phyloP scores from a whole-genome alignment of 2,113 vertebrate genomes.

The Megaceryle maxima region DNA sequence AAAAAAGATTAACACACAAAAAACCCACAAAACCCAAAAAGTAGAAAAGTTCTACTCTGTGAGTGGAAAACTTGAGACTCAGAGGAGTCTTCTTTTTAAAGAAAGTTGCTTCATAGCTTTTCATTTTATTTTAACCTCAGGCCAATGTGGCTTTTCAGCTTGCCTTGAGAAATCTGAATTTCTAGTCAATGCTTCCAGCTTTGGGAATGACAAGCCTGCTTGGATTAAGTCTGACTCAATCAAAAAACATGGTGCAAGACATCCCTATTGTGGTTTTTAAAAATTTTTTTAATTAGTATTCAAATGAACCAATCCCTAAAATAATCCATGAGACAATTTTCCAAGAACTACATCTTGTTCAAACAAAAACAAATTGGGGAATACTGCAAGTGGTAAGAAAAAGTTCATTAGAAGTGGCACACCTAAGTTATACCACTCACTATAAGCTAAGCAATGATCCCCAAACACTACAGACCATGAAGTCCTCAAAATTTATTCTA shows the following conservation, averaged over 20 bases:
- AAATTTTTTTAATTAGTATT: background rate
- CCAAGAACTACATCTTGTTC: background rate
- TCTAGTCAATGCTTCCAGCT: background rate
- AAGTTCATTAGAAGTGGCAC: background rate
- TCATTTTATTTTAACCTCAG: background rate
- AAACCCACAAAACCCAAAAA: background rate
- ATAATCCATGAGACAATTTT: background rate
- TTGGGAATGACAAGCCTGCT: background rate
- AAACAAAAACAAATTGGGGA: background rate
- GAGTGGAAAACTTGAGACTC: background rate
- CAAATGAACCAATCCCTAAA: background rate
- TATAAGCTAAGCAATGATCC: background rate
- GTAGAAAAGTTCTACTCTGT: background rate
- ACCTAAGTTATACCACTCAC: background rate
- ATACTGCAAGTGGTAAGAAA: background rate
- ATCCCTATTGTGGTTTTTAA: background rate
- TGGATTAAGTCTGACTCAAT: background rate
- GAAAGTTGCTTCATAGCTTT: background rate
- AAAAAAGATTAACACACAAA: no score
- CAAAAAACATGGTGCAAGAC: background rate
- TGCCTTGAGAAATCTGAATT: background rate
- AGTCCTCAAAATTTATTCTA: background rate
- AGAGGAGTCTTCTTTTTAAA: background rate
- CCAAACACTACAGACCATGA: background rate
- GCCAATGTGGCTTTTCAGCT: conserved; percentile 14